Evolutionary conservation across 2,797 vertebrate species (phyloP), one percentile per base, ranked within the genome.

Genomic region (Nothura maculosa): DNA sequence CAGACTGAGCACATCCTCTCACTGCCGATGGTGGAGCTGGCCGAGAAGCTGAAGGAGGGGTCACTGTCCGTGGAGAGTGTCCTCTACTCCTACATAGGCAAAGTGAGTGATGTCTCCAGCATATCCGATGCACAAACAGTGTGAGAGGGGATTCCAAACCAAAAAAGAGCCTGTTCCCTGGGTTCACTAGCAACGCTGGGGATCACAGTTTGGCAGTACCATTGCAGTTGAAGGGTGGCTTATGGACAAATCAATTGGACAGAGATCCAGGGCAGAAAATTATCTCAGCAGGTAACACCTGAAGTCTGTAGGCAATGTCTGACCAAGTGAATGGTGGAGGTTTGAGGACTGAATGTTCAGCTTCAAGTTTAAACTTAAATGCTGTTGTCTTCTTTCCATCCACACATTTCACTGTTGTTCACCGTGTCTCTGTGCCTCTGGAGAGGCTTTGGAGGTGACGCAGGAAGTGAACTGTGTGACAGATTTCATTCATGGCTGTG

Each of bases 71-170:
- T 98, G 1, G 97, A 98, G 40, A 97, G 97, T 0, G 97, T 98
- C 64, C 97, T 99, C 24, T 98, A 98, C 85, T 81, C 97, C 48
- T 99, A 98, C 73, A 81, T 98, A 94, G 97, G 97, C 90, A 98
- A 99, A 98, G 98, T 99, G 66, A 89, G 61, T 52, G 50, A 25
- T 10, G 28, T 10, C 18, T 61, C 30, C 61, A 90, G 20, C 13
- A 9, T 1, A 30, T 30, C 52, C 18, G 52, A 32, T 52, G 55
- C 19, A 20, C 10, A n/a, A 38, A 9, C 30, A n/a, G 42, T 17
- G 28, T 18, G 50, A n/a, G 52, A 5, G 24, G 2, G 17, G 9
- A 19, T 7, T 93, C 4, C 42, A 67, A 42, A 54, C 40, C 28
- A 21, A 75, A 68, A 70, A 22, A 0, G 30, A 63, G 38, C 9